Conservation (phyloP, 2,888 invertebrate species). For the Coelogynopora nodosa region DNA sequence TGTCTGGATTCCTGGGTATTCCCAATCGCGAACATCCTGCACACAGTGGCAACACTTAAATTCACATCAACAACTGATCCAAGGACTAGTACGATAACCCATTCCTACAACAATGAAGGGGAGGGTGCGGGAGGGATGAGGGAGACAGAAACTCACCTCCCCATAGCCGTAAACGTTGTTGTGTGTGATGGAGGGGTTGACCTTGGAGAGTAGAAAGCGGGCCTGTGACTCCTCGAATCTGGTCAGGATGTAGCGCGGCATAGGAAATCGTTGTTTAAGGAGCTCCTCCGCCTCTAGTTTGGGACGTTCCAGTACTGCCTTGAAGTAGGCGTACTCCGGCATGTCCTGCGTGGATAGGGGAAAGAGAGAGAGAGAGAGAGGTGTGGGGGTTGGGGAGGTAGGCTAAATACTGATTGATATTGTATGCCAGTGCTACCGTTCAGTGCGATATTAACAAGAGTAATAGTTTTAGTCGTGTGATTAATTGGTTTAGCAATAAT, state of each 20-base stretch:
- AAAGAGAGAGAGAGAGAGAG: too few species aligned
- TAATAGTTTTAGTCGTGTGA: too few species aligned
- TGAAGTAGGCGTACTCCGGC: conserved; percentile 95
- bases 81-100: neutral
- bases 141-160: neutral
- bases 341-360: conserved; percentile 85
- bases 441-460: too few species aligned
- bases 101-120: neutral
- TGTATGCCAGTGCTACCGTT: too few species aligned
- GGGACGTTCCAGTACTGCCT: conserved; percentile 88
- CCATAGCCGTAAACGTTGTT: conserved; percentile 65
- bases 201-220: conserved; percentile 92
- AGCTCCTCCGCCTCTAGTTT: conserved; percentile 96
- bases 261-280: conserved; percentile 88
- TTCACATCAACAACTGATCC: too few species aligned
- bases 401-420: too few species aligned
- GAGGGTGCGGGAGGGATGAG: too few species aligned
- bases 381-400: too few species aligned
- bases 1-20: too few species aligned
- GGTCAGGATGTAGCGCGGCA: conserved; percentile 96
- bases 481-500: too few species aligned
- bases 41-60: too few species aligned
- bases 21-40: too few species aligned
- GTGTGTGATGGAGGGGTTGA: conserved; percentile 99
- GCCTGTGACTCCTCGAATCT: conserved; percentile 99